Percentiles rank a stretch among this genome's conserved stretches.
phyloP scores from a whole-genome alignment of 2,888 invertebrate genomes.

The Caenorhabditis panamensis region DNA sequence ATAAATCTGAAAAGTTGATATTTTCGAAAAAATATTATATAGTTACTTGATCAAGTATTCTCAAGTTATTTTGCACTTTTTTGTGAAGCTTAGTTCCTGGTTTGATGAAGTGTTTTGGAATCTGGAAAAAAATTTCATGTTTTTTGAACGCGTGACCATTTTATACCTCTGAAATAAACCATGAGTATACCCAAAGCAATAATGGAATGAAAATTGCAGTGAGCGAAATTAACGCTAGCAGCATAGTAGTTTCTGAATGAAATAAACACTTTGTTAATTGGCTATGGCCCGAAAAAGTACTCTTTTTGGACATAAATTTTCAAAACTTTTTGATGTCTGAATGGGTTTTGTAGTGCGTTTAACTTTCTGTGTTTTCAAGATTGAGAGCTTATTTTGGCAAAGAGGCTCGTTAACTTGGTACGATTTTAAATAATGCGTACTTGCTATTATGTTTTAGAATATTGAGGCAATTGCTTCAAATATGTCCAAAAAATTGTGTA shows the following conservation, averaged over 20 bases:
- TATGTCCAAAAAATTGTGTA: too few relatives aligned
- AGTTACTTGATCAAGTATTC: constrained; percentile 54
- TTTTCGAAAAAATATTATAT: background rate
- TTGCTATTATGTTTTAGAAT: too few relatives aligned
- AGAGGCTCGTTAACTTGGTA: too few relatives aligned
- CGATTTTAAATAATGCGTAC: too few relatives aligned
- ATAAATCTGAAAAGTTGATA: constrained; percentile 60
- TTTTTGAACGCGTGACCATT: background rate
- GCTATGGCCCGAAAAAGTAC: too few relatives aligned
- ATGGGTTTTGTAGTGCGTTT: too few relatives aligned
- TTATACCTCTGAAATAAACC: constrained; percentile 56
- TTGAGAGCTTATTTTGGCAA: too few relatives aligned
- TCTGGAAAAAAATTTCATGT: constrained; percentile 52
- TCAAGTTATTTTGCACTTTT: constrained; percentile 58
- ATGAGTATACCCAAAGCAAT: constrained; percentile 55
- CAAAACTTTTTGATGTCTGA: too few relatives aligned
- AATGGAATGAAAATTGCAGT: constrained; percentile 31
- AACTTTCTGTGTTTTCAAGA: too few relatives aligned
- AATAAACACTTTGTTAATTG: background rate
- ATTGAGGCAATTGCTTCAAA: too few relatives aligned
- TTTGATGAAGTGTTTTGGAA: constrained; percentile 65
- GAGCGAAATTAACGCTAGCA: constrained; percentile 8
- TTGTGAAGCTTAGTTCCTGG: constrained; percentile 59
- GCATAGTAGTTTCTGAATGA: constrained; percentile 23
- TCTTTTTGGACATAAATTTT: too few relatives aligned